Percentiles rank a stretch among this genome's conserved stretches.
Evolutionary conservation across 2,888 invertebrate species (phyloP).

Genomic region (Neocrepidodera transversa): DNA sequence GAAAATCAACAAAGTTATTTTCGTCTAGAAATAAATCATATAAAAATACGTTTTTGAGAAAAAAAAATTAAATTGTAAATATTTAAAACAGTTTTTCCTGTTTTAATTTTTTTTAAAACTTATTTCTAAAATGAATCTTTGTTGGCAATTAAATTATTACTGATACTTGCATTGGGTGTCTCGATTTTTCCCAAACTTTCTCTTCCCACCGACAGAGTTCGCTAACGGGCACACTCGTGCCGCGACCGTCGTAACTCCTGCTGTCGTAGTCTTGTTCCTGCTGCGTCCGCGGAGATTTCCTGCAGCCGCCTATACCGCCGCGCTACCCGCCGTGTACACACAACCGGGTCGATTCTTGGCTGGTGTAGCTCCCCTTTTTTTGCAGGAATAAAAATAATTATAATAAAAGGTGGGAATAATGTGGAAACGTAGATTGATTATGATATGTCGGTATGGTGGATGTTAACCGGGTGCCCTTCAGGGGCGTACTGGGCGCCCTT

Average conservation of each 20-base stretch:
- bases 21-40: no score
- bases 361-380: background rate
- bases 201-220: slow-evolving; percentile 38
- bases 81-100: no score
- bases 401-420: background rate
- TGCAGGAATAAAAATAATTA: background rate
- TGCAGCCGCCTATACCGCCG: slow-evolving; percentile 17
- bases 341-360: slow-evolving; percentile 5
- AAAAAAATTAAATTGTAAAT: no score
- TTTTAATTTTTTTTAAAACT: no score
- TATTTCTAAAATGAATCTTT: no score
- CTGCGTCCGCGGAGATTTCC: slow-evolving; percentile 27
- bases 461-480: slow-evolving; percentile 35
- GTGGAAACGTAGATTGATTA: slow-evolving; percentile 2
- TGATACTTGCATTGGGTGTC: no score
- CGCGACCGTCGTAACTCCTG: slow-evolving; percentile 34
- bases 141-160: no score
- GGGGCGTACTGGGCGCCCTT: slow-evolving; percentile 28
- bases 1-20: no score
- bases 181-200: background rate
- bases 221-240: slow-evolving; percentile 22
- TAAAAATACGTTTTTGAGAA: no score
- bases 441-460: slow-evolving; percentile 18
- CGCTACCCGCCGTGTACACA: slow-evolving; percentile 8
- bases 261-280: slow-evolving; percentile 29